These are phyloP conservation scores for Semibalanus balanoides DNA, from an alignment of 1,140 invertebrate genomes.

Conservation along the genomic window DNA sequence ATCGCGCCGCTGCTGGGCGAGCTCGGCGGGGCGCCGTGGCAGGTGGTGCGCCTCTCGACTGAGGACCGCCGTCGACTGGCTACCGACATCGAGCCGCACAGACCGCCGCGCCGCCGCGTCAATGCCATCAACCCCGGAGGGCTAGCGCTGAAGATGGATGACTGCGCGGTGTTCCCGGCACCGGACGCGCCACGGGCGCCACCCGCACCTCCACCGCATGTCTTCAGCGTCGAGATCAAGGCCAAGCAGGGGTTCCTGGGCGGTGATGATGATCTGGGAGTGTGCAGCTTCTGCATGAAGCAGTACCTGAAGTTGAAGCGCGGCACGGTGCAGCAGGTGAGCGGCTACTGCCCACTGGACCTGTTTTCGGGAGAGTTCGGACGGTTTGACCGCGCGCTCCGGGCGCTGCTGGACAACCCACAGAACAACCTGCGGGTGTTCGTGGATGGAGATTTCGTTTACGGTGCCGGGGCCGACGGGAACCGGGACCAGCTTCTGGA, in stretches of 20 bases:
- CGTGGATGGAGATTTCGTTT: constrained; percentile 17
- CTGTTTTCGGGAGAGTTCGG: constrained; percentile 21
- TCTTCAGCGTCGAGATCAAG: constrained; percentile 19
- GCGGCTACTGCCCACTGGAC: constrained; percentile 24
- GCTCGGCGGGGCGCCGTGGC: constrained; percentile 8
- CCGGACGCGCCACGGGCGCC: not conserved
- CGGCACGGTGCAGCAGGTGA: constrained; percentile 16
- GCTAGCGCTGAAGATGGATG: constrained; percentile 9
- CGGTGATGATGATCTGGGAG: not conserved
- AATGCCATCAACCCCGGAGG: constrained; percentile 12
- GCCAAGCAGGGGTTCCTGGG: constrained; percentile 22
- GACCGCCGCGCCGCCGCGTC: constrained; percentile 3
- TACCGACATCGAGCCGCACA: constrained; percentile 6
- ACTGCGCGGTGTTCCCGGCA: not conserved
- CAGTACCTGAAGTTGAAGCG: constrained; percentile 20
- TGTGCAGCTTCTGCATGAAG: constrained; percentile 20
- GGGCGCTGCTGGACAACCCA: constrained; percentile 18
- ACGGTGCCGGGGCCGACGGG: constrained; percentile 13
- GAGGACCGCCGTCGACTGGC: not conserved
- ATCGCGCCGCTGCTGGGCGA: constrained; percentile 17
- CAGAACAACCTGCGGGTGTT: constrained; percentile 25
- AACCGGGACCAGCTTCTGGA: not conserved
- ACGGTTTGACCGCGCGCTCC: constrained; percentile 17
- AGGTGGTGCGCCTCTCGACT: not conserved
- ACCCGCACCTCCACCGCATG: not conserved